Percentiles rank a stretch among this genome's conserved stretches.
Conservation (phyloP, 2,113 vertebrate genomes). For the Phrynosoma platyrhinos region DNA sequence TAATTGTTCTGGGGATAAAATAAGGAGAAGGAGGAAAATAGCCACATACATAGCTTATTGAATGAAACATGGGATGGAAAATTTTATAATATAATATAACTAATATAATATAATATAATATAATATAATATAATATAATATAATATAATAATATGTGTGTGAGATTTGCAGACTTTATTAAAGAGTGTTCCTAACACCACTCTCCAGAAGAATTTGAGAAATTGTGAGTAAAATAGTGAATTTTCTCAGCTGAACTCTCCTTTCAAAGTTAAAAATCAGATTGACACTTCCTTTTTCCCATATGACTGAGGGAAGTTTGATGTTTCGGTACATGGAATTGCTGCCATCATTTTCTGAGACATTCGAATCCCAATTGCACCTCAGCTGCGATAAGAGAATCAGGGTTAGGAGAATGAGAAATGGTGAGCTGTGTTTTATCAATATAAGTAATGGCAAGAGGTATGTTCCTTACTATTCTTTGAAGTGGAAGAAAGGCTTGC, state of each 20-base stretch:
- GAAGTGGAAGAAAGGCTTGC: constrained; percentile 67
- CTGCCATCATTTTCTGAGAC: constrained; percentile 8
- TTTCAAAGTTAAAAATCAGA: background rate
- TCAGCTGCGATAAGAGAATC: constrained; percentile 71
- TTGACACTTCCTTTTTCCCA: background rate
- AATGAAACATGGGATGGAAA: too few species aligned
- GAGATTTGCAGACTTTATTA: background rate
- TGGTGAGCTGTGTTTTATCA: constrained; percentile 74
- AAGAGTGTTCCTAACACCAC: background rate
- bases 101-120: too few species aligned
- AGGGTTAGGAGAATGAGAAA: constrained; percentile 73
- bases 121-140: too few species aligned
- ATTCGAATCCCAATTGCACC: constrained; percentile 74
- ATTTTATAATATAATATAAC: too few species aligned
- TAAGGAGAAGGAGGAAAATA: background rate
- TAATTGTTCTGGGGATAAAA: background rate
- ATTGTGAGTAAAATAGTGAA: background rate
- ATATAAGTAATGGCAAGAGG: constrained; percentile 78
- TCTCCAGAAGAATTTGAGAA: background rate
- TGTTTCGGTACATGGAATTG: background rate
- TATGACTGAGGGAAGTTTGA: background rate
- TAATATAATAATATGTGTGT: too few species aligned
- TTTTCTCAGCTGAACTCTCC: background rate
- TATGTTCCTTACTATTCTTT: constrained; percentile 78
- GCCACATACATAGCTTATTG: background rate